Percentiles rank a stretch among this genome's conserved stretches.
These are phyloP conservation scores for Mantis religiosa DNA, from an alignment of 2,888 invertebrate species.

Conservation along the genomic window DNA sequence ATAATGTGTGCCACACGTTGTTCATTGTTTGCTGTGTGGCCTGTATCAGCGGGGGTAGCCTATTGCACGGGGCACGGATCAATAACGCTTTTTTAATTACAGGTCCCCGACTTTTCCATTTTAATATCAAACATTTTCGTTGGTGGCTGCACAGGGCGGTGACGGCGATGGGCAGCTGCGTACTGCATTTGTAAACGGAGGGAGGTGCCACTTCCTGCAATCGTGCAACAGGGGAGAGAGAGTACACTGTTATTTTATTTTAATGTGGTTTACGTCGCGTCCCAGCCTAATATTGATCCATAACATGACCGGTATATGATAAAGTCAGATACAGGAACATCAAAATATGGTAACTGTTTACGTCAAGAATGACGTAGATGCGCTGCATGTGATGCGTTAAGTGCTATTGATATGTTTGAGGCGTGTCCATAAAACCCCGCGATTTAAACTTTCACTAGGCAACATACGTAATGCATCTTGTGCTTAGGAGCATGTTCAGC, in stretches of 20 bases:
- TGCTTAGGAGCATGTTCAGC: no score
- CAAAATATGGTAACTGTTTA: no score
- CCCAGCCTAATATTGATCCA: not conserved
- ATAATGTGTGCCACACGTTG: not conserved
- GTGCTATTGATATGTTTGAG: no score
- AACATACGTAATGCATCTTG: no score
- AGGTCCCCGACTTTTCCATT: slow-evolving; percentile 9
- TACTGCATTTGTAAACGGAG: not conserved
- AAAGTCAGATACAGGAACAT: not conserved
- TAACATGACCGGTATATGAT: not conserved
- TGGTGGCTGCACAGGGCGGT: not conserved
- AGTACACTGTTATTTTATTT: not conserved
- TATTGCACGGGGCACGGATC: slow-evolving; percentile 7
- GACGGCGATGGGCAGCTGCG: not conserved
- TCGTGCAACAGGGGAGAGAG: not conserved
- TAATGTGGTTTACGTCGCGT: not conserved
- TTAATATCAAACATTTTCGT: slow-evolving; percentile 8
- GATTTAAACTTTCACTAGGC: no score
- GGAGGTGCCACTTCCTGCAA: not conserved
- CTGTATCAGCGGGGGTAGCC: not conserved
- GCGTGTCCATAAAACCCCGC: no score
- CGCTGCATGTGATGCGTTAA: no score
- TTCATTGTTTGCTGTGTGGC: not conserved
- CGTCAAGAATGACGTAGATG: no score
- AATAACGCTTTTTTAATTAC: slow-evolving; percentile 14